These are phyloP conservation scores for Cottus gobio DNA, from an alignment of 2,113 vertebrate genomes.

Conservation along the genomic window DNA sequence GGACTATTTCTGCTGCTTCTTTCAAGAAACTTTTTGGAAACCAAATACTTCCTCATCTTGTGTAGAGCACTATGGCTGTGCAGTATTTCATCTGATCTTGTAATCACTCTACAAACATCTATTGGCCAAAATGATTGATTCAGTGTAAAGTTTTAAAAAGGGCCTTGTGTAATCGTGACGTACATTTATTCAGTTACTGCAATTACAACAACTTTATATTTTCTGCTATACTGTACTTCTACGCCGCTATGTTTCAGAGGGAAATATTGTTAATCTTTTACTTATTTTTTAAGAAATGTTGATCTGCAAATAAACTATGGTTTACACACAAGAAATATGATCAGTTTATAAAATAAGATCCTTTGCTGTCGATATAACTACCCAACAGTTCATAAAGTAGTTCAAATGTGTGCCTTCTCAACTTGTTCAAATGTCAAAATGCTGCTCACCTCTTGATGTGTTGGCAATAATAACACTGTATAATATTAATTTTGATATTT, in stretches of 20 bases:
- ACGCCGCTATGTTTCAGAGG: background rate
- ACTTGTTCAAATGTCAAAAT: background rate
- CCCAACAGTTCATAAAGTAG: background rate
- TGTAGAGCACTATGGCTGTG: background rate
- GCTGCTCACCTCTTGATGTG: background rate
- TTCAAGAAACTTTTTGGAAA: background rate
- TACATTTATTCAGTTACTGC: background rate
- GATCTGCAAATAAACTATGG: too few species aligned
- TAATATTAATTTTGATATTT: background rate
- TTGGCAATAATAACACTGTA: background rate
- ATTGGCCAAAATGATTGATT: background rate
- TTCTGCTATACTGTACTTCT: background rate
- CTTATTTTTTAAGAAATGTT: too few species aligned
- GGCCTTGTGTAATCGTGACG: background rate
- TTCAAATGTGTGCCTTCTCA: background rate
- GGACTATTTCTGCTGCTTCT: background rate
- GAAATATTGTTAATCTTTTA: background rate
- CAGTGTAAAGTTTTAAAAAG: background rate
- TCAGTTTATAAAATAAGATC: background rate
- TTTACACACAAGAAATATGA: background rate
- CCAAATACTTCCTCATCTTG: background rate
- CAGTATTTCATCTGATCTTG: background rate
- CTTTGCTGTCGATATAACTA: background rate
- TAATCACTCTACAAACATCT: background rate
- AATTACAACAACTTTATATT: background rate